Evolutionary conservation across 2,888 invertebrate species (phyloP).

Genomic region (Latheticus oryzae): DNA sequence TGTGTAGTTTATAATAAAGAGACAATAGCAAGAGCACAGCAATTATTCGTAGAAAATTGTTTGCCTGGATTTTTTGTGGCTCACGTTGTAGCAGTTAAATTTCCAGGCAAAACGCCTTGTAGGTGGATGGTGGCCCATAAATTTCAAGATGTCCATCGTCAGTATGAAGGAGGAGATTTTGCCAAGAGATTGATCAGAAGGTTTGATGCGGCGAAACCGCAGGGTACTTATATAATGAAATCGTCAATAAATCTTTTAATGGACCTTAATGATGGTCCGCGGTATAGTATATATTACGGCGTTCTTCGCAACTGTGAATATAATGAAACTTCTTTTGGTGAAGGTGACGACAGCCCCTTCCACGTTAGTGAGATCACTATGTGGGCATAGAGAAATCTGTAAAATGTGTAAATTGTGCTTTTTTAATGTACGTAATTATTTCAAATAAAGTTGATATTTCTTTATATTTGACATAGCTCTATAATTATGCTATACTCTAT

Average conservation of each 20-base stretch:
- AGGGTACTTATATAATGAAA: conserved; percentile 32
- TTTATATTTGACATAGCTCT: conserved; percentile 1
- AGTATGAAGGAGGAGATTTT: conserved; percentile 36
- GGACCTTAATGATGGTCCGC: conserved; percentile 27
- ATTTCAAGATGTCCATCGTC: conserved; percentile 32
- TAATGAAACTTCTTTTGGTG: conserved; percentile 23
- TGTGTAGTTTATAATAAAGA: conserved; percentile 30
- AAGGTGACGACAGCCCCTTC: conserved; percentile 26
- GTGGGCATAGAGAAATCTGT: conserved; percentile 22
- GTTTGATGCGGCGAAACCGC: conserved; percentile 32
- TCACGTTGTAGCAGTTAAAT: conserved; percentile 28
- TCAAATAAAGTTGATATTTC: background rate
- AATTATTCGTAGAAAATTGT: conserved; percentile 36
- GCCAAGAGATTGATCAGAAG: conserved; percentile 30
- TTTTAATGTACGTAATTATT: conserved; percentile 1
- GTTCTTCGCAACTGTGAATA: conserved; percentile 28
- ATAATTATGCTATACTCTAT: conserved; percentile 6
- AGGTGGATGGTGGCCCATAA: conserved; percentile 35
- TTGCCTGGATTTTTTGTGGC: conserved; percentile 35
- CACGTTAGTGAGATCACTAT: conserved; percentile 22
- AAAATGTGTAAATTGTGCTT: conserved; percentile 22
- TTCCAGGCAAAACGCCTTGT: conserved; percentile 32
- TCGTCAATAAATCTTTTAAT: conserved; percentile 29
- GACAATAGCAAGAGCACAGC: conserved; percentile 34
- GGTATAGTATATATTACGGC: conserved; percentile 30